phyloP scores from a whole-genome alignment of 2,113 vertebrate genomes.

The Onychostoma macrolepis region DNA sequence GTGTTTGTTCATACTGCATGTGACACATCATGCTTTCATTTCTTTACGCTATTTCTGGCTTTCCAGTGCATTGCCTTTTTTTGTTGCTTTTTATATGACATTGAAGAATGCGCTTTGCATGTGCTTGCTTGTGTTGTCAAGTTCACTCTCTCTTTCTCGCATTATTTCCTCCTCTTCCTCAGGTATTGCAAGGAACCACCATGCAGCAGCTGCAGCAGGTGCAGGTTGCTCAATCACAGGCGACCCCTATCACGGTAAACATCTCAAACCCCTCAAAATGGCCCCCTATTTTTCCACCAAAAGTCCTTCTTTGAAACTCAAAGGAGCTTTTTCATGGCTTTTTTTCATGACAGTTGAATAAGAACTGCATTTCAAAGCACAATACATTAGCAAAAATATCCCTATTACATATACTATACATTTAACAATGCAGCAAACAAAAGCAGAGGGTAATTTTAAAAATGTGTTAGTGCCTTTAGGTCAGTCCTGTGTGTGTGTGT shows the following conservation, averaged over 20 bases:
- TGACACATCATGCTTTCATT: neutral
- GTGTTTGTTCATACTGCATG: neutral
- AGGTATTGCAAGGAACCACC: slow-evolving; percentile 83
- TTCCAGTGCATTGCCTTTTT: neutral
- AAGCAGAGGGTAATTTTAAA: neutral
- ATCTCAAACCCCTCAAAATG: slow-evolving; percentile 41
- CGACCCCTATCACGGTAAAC: slow-evolving; percentile 84
- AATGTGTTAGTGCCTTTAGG: no score
- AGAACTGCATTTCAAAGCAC: neutral
- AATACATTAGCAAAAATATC: neutral
- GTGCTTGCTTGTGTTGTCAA: slow-evolving; percentile 58
- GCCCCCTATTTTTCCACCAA: neutral
- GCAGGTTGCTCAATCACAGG: slow-evolving; percentile 80
- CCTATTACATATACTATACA: neutral
- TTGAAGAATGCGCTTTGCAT: slow-evolving; percentile 53
- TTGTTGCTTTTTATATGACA: slow-evolving; percentile 20
- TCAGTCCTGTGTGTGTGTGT: neutral
- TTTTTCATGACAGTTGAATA: neutral
- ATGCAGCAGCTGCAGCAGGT: slow-evolving; percentile 85
- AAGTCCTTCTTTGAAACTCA: slow-evolving; percentile 15
- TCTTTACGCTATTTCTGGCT: neutral
- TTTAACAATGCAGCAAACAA: neutral
- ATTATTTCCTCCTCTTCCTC: slow-evolving; percentile 58
- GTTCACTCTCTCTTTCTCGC: slow-evolving; percentile 59
- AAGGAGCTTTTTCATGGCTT: neutral